Conservation (phyloP, 2,797 vertebrate species). For the Bradypodion pumilum region DNA sequence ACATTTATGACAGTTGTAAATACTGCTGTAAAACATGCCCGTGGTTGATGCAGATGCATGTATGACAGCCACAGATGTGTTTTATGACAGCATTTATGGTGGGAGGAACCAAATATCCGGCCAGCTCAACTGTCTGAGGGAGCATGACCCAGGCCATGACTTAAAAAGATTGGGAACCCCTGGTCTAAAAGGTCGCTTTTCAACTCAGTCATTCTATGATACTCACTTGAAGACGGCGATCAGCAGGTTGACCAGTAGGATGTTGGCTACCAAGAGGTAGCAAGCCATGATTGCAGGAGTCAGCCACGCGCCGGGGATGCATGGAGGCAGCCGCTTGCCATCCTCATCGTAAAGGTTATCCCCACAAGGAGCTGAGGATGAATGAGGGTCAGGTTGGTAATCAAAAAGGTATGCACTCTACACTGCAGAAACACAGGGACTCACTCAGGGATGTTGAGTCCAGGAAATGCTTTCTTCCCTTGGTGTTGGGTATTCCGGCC, state of each 20-base stretch:
- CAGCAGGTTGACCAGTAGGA: conserved; percentile 96
- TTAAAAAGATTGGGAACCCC: too few species aligned
- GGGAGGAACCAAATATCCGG: too few species aligned
- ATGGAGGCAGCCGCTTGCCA: conserved; percentile 94
- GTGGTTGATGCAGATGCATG: too few species aligned
- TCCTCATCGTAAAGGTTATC: conserved; percentile 98
- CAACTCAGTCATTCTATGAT: too few species aligned
- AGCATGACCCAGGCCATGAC: too few species aligned
- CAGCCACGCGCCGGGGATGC: conserved; percentile 98
- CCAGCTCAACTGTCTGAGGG: too few species aligned
- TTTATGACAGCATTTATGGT: too few species aligned
- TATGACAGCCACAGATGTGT: too few species aligned
- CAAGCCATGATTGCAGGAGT: conserved; percentile 98
- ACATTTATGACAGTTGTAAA: too few species aligned
- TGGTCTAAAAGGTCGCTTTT: too few species aligned
- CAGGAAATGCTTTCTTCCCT: background rate
- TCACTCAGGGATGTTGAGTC: background rate
- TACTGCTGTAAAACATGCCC: too few species aligned
- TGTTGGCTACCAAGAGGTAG: conserved; percentile 97
- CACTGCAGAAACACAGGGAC: background rate
- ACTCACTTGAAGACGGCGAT: conserved; percentile 99
- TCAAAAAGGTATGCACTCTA: background rate
- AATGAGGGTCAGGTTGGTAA: conserved; percentile 3
- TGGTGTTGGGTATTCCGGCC: background rate
- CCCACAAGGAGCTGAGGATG: conserved; percentile 90